Percentiles rank a stretch among this genome's conserved stretches.
Evolutionary conservation across 2,888 invertebrate genomes (phyloP).

Genomic region (Charanyca ferruginea): DNA sequence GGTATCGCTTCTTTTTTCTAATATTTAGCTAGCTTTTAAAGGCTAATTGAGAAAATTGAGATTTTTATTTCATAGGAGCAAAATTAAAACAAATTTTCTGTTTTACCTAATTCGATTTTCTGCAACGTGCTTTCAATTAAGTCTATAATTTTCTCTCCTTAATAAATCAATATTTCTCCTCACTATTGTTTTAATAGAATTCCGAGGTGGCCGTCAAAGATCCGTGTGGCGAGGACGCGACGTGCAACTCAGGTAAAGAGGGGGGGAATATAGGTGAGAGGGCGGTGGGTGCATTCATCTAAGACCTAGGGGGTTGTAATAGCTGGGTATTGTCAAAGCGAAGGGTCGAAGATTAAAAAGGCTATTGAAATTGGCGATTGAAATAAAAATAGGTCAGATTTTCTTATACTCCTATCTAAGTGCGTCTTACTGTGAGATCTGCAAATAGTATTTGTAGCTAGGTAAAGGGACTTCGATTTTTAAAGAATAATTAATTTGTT

Average conservation of each 20-base stretch:
- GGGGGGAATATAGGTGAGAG: background rate
- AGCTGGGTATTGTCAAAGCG: slow-evolving; percentile 20
- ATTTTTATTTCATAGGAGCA: too few relatives aligned
- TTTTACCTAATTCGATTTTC: too few relatives aligned
- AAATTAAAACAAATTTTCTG: too few relatives aligned
- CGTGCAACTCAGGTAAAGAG: slow-evolving; percentile 13
- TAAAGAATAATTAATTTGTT: background rate
- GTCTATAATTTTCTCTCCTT: background rate
- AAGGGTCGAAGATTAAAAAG: slow-evolving; percentile 28
- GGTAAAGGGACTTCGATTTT: background rate
- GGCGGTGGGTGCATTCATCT: slow-evolving; percentile 8
- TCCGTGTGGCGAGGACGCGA: slow-evolving; percentile 8
- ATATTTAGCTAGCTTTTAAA: too few relatives aligned
- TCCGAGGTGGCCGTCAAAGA: slow-evolving; percentile 13
- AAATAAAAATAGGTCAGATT: slow-evolving; percentile 8
- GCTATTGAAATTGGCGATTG: slow-evolving; percentile 21
- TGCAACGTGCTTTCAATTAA: background rate
- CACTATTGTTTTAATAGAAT: slow-evolving; percentile 30
- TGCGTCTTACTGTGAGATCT: too few relatives aligned
- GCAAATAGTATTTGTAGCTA: background rate
- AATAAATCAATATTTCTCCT: background rate
- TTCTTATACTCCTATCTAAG: background rate
- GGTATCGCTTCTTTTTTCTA: too few relatives aligned
- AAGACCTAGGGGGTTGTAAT: slow-evolving; percentile 1
- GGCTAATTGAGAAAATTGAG: too few relatives aligned